Evolutionary conservation across 2,888 invertebrate species (phyloP), one percentile per base, ranked within the genome.

Genomic region (Coremacera marginata): DNA sequence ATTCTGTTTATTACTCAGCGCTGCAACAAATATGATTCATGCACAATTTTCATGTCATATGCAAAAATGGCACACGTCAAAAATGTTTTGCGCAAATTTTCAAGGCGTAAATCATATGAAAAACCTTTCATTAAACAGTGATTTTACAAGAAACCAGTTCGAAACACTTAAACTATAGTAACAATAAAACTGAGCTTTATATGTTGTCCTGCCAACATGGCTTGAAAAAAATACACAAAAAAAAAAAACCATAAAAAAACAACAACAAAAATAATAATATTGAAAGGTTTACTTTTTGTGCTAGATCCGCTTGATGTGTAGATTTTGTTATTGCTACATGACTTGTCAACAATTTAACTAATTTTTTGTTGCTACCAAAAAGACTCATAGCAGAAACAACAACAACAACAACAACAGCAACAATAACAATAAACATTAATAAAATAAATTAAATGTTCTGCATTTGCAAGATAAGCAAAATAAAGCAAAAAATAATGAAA

Each of bases 261-360:
- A 9, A 19, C 55, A 8, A 9, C 55, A 55, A 55, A 8, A 22
- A 55, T 19, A 55, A 55, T 22, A 19, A n/a, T 22, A 19, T 55
- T 55, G 19, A 55, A 55, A 19, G 44, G 11, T 44, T 44, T 44
- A 1, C 7, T 11, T 19, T 51, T 14, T 68, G n/a, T 68, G 25
- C 8, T 51, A 51, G 51, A 68, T 68, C 68, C 51, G 51, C 22
- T 68, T 68, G 8, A 5, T 31, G 25, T 19, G 31, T 51, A 11
- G 51, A 51, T 68, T 9, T 55, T 57, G 34, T 11, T 34, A 34
- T 8, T 19, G 34, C 57, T 57, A 57, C 52, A 71, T 71, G 57
- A 71, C 31, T 71, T 71, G 34, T 27, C 31, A 71, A 60, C 57
- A 71, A 71, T 71, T 71, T 44, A 34, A 70, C 52, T 34, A 71